Conservation (phyloP, 1,140 invertebrate genomes). For the Ylistrum balloti region DNA sequence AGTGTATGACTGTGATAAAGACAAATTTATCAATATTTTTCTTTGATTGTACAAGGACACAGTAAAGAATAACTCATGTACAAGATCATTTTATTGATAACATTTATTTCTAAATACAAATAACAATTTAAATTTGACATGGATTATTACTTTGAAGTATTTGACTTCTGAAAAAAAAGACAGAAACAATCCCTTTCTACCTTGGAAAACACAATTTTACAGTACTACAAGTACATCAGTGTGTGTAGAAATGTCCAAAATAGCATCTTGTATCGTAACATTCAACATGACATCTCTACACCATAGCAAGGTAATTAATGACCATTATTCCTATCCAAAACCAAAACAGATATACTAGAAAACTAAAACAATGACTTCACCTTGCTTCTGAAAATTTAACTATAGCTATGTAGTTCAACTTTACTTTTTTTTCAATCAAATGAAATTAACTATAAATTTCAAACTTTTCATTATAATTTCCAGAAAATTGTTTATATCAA, state of each 20-base stretch:
- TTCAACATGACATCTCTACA: not conserved
- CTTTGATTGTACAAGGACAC: too few species aligned
- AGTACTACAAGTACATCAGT: not conserved
- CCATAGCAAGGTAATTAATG: conserved; percentile 16
- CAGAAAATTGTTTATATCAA: not conserved
- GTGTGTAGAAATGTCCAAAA: not conserved
- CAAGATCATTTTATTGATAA: not conserved
- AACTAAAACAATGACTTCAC: not conserved
- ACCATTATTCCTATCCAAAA: not conserved
- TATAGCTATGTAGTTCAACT: not conserved
- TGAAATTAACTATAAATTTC: not conserved
- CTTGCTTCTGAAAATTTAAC: not conserved
- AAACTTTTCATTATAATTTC: not conserved
- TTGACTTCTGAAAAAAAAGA: conserved; percentile 32
- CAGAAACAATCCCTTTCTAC: conserved; percentile 17
- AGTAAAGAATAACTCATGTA: not conserved
- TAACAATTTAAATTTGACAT: conserved; percentile 40
- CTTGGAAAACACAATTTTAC: conserved; percentile 35
- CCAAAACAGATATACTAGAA: not conserved
- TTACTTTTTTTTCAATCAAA: not conserved
- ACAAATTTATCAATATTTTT: too few species aligned
- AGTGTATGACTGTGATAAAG: too few species aligned
- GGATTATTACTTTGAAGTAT: conserved; percentile 40
- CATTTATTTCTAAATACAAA: conserved; percentile 40
- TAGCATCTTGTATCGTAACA: not conserved